Evolutionary conservation across 2,113 vertebrate genomes (phyloP).

Genomic region (Tangachromis dhanisi): DNA sequence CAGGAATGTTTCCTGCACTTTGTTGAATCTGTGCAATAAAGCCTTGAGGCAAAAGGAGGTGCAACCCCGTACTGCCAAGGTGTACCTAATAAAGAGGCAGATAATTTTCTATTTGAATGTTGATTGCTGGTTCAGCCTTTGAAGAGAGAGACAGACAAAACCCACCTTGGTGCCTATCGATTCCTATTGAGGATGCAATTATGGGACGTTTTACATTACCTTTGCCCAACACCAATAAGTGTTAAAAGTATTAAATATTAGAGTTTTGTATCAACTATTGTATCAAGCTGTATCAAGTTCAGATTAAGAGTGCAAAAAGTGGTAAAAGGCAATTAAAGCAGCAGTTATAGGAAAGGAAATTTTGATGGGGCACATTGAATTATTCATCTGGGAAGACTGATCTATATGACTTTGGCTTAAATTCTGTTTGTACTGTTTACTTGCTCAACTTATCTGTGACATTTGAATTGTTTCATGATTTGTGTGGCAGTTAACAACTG

Average conservation of each 20-base stretch:
- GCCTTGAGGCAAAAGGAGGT: background rate
- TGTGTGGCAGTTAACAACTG: too few species aligned
- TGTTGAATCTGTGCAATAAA: background rate
- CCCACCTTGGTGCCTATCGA: background rate
- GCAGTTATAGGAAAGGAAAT: rapidly evolving
- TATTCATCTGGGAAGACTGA: background rate
- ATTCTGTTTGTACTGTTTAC: background rate
- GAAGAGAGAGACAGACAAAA: background rate
- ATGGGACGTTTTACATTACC: background rate
- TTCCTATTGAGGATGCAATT: background rate
- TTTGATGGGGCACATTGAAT: background rate
- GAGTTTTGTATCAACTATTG: background rate
- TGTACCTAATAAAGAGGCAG: background rate
- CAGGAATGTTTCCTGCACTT: background rate
- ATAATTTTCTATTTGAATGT: background rate
- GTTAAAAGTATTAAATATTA: background rate
- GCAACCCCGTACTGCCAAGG: rapidly evolving
- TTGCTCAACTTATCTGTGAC: background rate
- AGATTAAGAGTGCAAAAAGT: background rate
- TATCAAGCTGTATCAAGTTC: background rate
- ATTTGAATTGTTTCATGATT: background rate
- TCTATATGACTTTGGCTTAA: background rate
- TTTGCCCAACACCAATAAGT: rapidly evolving
- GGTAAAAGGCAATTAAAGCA: background rate
- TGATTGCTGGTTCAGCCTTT: background rate